A percentile compares a stretch with the other conserved stretches of the same genome.
phyloP scores from a whole-genome alignment of 2,113 vertebrate species.

The mouse (Mus musculus) region DNA sequence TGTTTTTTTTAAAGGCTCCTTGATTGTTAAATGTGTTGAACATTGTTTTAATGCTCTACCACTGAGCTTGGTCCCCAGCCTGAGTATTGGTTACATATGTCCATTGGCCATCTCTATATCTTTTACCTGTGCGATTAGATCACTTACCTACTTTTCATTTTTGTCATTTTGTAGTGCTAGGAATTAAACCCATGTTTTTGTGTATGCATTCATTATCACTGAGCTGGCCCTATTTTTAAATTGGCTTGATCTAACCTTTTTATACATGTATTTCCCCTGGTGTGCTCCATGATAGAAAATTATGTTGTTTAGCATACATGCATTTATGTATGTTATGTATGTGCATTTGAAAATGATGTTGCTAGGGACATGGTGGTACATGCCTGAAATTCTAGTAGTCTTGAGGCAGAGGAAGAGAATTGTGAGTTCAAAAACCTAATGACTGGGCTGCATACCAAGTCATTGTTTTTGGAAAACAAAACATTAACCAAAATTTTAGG shows the following conservation, averaged over 20 bases:
- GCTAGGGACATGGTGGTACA: not conserved
- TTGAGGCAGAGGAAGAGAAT: not conserved
- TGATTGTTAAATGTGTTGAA: slow-evolving; percentile 1
- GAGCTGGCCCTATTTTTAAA: slow-evolving; percentile 11
- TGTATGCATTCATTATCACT: not conserved
- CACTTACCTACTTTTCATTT: not conserved
- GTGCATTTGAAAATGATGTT: slow-evolving; percentile 12
- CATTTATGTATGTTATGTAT: not conserved
- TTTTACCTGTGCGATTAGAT: slow-evolving; percentile 35
- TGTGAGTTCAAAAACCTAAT: not conserved
- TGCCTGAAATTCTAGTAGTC: not conserved
- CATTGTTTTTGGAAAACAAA: not conserved
- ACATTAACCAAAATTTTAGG: slow-evolving; percentile 27
- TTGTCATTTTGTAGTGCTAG: not conserved
- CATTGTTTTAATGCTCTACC: not conserved
- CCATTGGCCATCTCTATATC: not conserved
- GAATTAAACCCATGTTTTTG: not conserved
- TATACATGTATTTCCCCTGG: not conserved
- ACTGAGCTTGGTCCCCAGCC: not conserved
- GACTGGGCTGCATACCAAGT: not conserved
- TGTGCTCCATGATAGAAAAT: slow-evolving; percentile 7
- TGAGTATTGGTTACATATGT: not conserved
- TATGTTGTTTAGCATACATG: slow-evolving; percentile 37
- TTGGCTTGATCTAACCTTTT: slow-evolving; percentile 48
- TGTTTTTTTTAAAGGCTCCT: slow-evolving; percentile 44